phyloP scores from a whole-genome alignment of 1,140 invertebrate species.

The Augochlora pura region DNA sequence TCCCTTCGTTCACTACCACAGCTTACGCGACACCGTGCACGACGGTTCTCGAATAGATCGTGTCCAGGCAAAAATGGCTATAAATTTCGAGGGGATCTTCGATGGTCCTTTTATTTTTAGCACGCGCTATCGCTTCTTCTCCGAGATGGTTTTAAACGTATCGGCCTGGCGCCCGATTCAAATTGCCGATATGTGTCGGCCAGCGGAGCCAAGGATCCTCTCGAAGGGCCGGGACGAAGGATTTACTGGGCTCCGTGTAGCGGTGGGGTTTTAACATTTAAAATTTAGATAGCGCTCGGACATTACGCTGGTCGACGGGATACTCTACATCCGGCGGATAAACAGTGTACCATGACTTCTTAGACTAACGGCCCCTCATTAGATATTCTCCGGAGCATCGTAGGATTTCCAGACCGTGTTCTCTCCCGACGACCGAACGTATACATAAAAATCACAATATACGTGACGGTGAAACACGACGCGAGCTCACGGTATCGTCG shows the following conservation, averaged over 20 bases:
- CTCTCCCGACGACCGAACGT: background rate
- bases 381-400: conserved; percentile 50
- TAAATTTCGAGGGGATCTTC: conserved; percentile 35
- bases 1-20: background rate
- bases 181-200: conserved; percentile 29
- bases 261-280: conserved; percentile 48
- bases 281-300: conserved; percentile 57
- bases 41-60: conserved; percentile 16
- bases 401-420: conserved; percentile 43
- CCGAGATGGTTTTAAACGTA: conserved; percentile 29
- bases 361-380: conserved; percentile 36
- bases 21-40: background rate
- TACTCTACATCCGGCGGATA: conserved; percentile 38
- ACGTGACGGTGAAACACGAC: conserved; percentile 47
- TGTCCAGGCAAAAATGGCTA: conserved; percentile 13
- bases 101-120: conserved; percentile 17
- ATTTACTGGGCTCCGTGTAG: conserved; percentile 26
- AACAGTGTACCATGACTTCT: conserved; percentile 34
- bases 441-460: conserved; percentile 46
- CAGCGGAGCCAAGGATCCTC: no score
- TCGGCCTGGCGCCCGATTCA: conserved; percentile 7
- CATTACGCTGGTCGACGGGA: conserved; percentile 39
- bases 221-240: background rate
- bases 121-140: conserved; percentile 14
- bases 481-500: background rate